Conservation (phyloP, 2,888 invertebrate genomes). For the Sacculina carcini region DNA sequence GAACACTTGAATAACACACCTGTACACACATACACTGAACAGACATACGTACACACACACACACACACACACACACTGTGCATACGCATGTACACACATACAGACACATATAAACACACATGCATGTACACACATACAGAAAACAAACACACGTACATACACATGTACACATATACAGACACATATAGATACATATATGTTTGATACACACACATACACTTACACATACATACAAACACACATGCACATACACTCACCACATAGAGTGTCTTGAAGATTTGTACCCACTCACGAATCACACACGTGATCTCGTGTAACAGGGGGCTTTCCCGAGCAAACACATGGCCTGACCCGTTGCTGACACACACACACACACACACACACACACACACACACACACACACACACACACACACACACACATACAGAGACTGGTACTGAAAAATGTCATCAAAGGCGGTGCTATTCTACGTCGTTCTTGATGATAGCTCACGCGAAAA, state of each 20-base stretch:
- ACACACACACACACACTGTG: too few relatives aligned
- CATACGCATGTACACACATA: too few relatives aligned
- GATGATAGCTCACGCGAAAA: too few relatives aligned
- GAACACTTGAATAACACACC: too few relatives aligned
- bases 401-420: too few relatives aligned
- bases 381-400: too few relatives aligned
- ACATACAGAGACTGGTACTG: too few relatives aligned
- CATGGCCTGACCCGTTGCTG: conserved; percentile 14
- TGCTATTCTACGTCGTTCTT: too few relatives aligned
- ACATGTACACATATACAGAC: conserved; percentile 4
- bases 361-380: too few relatives aligned
- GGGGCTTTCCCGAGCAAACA: conserved; percentile 52
- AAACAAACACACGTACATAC: background rate
- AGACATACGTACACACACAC: too few relatives aligned
- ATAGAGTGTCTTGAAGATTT: conserved; percentile 72
- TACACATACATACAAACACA: background rate
- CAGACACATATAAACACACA: background rate
- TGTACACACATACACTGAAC: too few relatives aligned
- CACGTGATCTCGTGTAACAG: conserved; percentile 73
- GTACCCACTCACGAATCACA: conserved; percentile 80
- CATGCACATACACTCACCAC: conserved; percentile 31
- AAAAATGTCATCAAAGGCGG: too few relatives aligned
- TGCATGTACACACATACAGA: background rate
- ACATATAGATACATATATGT: conserved; percentile 1
- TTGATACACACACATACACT: background rate